Base-by-base conservation (phyloP, 2,888 invertebrate genomes). In the Drosophila siamana region DNA sequence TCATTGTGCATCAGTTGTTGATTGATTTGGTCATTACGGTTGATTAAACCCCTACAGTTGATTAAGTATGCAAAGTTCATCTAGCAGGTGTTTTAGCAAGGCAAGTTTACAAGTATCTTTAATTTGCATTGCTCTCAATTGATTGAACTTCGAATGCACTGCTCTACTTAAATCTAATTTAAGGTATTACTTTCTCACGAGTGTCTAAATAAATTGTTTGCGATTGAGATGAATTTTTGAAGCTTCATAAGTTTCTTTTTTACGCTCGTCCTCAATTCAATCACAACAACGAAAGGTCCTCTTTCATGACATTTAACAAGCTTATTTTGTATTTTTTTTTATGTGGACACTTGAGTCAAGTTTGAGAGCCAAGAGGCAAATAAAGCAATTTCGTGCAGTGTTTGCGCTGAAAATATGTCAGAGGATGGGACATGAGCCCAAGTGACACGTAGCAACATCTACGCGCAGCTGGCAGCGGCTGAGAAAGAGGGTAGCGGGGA, bases 381-480 rank as follows among this genome's bases (percentile, higher is more conserved):
- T 75, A 78, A 71, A 76, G 69, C 74, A 73, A 87, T 85, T 82
- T 82, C 62, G 73, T 85, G 71, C 67, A 69, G 65, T 74, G 59
- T 76, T 85, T 83, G 74, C 62, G 33, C 33, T 33, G 55, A 64
- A 67, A 78, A 68, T 62, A 67, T 69, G 62, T 62, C 30, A 59
- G 57, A 36, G 28, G n/a, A 43, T 66, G 61, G 48, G 16, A 33
- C 61, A 50, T 50, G 44, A 44, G 44, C 8, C 60, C 40, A 41
- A 46, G 24, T 16, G 44, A 62, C 61, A 66, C 55, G 61, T 41
- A 26, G 28, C 11, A 28, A 38, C 44, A 38, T 43, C 24, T 24
- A 38, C 19, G 52, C 30, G 11, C 40, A 13, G 11, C 36, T 4
- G 28, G 22, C 24, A 19, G 19, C 1, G 30, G 30, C 3, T 1